These are phyloP conservation scores for Galerucella calmariensis DNA, from an alignment of 2,888 invertebrate species.

Conservation along the genomic window DNA sequence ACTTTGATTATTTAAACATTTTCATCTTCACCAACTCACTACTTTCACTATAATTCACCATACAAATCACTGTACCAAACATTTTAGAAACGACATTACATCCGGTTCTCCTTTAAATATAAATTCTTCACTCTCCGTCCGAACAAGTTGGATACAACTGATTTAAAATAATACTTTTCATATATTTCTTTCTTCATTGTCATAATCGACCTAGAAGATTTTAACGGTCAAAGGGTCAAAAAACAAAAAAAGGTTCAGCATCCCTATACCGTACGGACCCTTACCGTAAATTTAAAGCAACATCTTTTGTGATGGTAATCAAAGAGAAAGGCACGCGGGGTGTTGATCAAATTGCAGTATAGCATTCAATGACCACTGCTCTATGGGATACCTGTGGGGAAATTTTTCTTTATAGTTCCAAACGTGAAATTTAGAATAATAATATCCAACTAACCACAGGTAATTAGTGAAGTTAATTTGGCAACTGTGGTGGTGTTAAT, in stretches of 20 bases:
- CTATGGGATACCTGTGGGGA: slow-evolving; percentile 31
- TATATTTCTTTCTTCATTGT: not conserved
- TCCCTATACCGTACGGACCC: slow-evolving; percentile 19
- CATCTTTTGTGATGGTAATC: slow-evolving; percentile 41
- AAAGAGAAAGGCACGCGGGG: slow-evolving; percentile 32
- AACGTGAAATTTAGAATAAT: slow-evolving; percentile 24
- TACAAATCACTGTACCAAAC: no score
- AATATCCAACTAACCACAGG: slow-evolving; percentile 31
- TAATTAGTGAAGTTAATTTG: slow-evolving; percentile 24
- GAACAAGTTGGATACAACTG: not conserved
- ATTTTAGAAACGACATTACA: no score
- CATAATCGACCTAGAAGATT: slow-evolving; percentile 7
- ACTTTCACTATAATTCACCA: no score
- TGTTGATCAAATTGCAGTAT: slow-evolving; percentile 39
- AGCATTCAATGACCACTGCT: slow-evolving; percentile 42
- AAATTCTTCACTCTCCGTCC: not conserved
- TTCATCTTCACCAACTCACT: no score
- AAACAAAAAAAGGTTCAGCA: slow-evolving; percentile 19
- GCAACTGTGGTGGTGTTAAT: slow-evolving; percentile 8
- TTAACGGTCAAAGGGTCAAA: slow-evolving; percentile 41
- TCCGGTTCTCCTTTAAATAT: no score
- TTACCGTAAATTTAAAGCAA: slow-evolving; percentile 21
- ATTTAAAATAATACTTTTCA: not conserved
- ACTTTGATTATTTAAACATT: no score
- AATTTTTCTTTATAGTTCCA: slow-evolving; percentile 35